These are phyloP conservation scores for Lithophane semibrunnea DNA, from an alignment of 2,888 invertebrate genomes.

Conservation along the genomic window DNA sequence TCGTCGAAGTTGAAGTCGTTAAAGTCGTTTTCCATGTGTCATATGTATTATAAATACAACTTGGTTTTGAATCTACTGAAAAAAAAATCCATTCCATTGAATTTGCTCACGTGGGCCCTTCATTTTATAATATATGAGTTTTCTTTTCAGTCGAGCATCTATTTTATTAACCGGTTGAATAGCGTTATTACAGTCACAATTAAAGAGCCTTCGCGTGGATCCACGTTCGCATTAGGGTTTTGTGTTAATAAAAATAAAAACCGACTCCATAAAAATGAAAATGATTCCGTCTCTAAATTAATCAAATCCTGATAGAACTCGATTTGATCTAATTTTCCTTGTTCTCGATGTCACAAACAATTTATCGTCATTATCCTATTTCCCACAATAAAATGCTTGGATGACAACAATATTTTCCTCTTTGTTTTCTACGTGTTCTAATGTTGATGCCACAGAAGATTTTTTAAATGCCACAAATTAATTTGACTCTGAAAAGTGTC, in stretches of 20 bases:
- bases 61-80: neutral
- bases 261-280: conserved; percentile 12
- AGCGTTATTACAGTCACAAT: too few species aligned
- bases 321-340: conserved; percentile 25
- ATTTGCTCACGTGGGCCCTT: neutral
- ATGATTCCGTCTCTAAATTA: conserved; percentile 11
- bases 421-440: neutral
- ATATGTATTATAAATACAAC: neutral
- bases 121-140: too few species aligned
- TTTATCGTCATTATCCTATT: conserved; percentile 26
- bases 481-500: neutral
- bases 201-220: too few species aligned
- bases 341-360: conserved; percentile 30
- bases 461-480: neutral
- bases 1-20: neutral
- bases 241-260: neutral
- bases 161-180: too few species aligned
- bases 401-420: conserved; percentile 16
- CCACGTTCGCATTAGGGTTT: too few species aligned
- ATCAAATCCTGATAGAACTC: conserved; percentile 26
- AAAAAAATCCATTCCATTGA: neutral
- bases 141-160: neutral
- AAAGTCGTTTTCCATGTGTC: neutral
- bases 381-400: conserved; percentile 8
- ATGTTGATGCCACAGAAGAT: neutral